Base-by-base conservation (phyloP, 2,888 invertebrate species). In the Eilema griseolum region DNA sequence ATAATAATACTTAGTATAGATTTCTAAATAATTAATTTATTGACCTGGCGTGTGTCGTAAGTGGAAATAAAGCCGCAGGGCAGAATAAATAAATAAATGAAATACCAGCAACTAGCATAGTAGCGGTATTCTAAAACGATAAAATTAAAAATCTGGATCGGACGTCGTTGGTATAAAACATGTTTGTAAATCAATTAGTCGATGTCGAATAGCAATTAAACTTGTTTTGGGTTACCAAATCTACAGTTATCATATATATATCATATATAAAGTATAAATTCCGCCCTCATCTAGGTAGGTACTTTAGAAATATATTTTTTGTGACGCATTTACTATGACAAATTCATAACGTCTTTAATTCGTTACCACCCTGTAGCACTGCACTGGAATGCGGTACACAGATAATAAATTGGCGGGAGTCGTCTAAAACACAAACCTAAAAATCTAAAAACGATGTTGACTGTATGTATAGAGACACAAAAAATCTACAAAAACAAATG, bases 121-220 rank as follows among this genome's bases (percentile, higher is more conserved):
- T 76, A 61, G 64, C 78, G 79, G 71, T 80, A 74, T 65, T 75
- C 72, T 61, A 71, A 80, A 79, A 71, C 56, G 70, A 81, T 73
- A 83, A 76, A 75, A 78, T 56, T 72, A 68, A 66, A 76, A 73
- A 84, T 82, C 72, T 81, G 75, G 82, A 86, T 86, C 85, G 84
- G 86, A 86, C 79, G 83, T 73, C 77, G 56, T 73, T 76, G 57
- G 20, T 57, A 80, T 82, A 81, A 82, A 80, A 75, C 77, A 69
- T 67, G 78, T 83, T 79, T 73, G 76, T 86, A 83, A 86, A 85
- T 86, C 83, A 86, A 85, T 85, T 80, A 83, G 82, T 80, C 72
- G 74, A 76, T 81, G 77, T 81, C 83, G 77, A 81, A 85, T 82
- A 83, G 74, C 79, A 84, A 84, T 83, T 72, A 75, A 80, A 85